phyloP scores from a whole-genome alignment of 2,113 vertebrate genomes.

The Malurus melanocephalus region DNA sequence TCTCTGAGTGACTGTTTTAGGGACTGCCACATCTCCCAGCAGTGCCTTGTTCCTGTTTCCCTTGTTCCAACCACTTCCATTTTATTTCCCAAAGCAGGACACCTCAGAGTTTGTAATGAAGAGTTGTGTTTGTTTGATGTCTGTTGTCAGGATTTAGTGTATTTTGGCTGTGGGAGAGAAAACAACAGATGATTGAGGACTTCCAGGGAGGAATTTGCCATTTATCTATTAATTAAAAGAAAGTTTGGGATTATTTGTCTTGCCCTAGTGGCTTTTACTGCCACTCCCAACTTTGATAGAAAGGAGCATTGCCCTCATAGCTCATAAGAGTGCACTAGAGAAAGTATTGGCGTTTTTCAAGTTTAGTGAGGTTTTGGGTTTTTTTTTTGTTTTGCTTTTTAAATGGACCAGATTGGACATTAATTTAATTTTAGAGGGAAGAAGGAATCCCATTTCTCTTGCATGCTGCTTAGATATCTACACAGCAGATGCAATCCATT shows the following conservation, averaged over 20 bases:
- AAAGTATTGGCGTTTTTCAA: neutral
- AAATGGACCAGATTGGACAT: neutral
- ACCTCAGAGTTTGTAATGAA: neutral
- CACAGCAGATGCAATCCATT: neutral
- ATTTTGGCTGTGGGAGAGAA: neutral
- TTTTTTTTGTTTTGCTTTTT: neutral
- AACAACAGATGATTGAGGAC: neutral
- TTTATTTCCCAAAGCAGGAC: neutral
- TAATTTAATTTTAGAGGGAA: neutral
- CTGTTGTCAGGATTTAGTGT: neutral
- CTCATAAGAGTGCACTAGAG: neutral
- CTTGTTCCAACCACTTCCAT: neutral
- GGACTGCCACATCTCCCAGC: neutral
- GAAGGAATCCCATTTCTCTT: neutral
- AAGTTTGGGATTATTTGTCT: neutral
- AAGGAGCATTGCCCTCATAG: neutral
- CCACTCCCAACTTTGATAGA: neutral
- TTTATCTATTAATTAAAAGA: neutral
- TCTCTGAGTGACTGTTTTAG: neutral
- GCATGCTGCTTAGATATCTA: neutral
- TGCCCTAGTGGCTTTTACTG: neutral
- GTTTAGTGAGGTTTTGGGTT: neutral
- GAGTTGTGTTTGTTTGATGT: neutral
- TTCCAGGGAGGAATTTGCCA: neutral
- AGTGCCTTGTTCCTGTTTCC: accelerated